Evolutionary conservation across 1,140 invertebrate genomes (phyloP).

Genomic region (silkworm (Bombyx mori)): ASM3026992v2 NC_085121.1:6079501-6080000

Average conservation of each 20-base stretch:
- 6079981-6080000: slow-evolving; percentile 49
- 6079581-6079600: slow-evolving; percentile 50
- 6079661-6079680: slow-evolving; percentile 31
- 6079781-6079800: slow-evolving; percentile 2
- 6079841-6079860: not conserved
- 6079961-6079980: slow-evolving; percentile 50
- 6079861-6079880: slow-evolving; percentile 1
- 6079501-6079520: no score
- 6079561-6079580: slow-evolving; percentile 54
- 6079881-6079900: slow-evolving; percentile 9
- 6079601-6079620: slow-evolving; percentile 61
- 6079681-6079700: slow-evolving; percentile 50
- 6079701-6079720: slow-evolving; percentile 41
- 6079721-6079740: slow-evolving; percentile 42
- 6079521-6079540: no score
- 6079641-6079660: slow-evolving; percentile 46
- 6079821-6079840: not conserved
- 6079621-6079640: slow-evolving; percentile 54
- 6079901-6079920: not conserved
- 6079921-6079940: slow-evolving; percentile 13
- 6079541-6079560: slow-evolving; percentile 17
- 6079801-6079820: not conserved
- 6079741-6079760: slow-evolving; percentile 4
- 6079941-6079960: slow-evolving; percentile 37
- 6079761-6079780: slow-evolving; percentile 20